Base-by-base conservation (phyloP, 2,888 invertebrate species). In the Apotomis capreana region DNA sequence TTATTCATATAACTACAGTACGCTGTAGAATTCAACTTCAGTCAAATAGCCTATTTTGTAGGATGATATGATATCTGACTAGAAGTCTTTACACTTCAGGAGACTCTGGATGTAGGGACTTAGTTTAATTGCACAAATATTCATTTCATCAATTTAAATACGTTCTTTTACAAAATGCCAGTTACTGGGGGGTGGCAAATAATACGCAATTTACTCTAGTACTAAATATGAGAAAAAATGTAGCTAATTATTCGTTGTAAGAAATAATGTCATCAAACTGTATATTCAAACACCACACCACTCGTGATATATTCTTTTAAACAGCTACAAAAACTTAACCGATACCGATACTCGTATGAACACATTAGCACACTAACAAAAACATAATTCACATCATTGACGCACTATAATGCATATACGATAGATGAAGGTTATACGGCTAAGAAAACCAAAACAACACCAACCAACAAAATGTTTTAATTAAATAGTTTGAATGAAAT, bases 191-290 rank as follows among this genome's bases (percentile, higher is more conserved):
- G 26, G 26, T 26, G 26, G 26, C 26, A 26, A 26, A 26, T 26
- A 26, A 26, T 26, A 26, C 26, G 26, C 26, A 26, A 26, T 26
- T 26, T 26, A 26, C 26, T 26, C 0, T 26, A 26, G 26, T 8
- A 10, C 8, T 49, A 49, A 49, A 49, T 9, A 49, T 49, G 49
- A 49, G 0, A 49, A 10, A 49, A 3, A 49, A 9, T 49, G 49
- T 9, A 1, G 49, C 5, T 2, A 9, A 4, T 49, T 10, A 2
- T 8, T 3, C 9, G 49, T 15, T 13, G 10, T n/a, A n/a, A 63
- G 37, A 74, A 49, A 78, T 77, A 69, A 76, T 74, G 77, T 78
- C 68, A 69, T 77, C 74, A 15, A 60, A 59, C 15, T 5, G 60
- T 54, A 60, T 52, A 26, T 4, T 54, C 57, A 46, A 69, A 36